A percentile compares a stretch with the other conserved stretches of the same genome.
Conservation (phyloP, 2,113 vertebrate species). For the Plecotus auritus region DNA sequence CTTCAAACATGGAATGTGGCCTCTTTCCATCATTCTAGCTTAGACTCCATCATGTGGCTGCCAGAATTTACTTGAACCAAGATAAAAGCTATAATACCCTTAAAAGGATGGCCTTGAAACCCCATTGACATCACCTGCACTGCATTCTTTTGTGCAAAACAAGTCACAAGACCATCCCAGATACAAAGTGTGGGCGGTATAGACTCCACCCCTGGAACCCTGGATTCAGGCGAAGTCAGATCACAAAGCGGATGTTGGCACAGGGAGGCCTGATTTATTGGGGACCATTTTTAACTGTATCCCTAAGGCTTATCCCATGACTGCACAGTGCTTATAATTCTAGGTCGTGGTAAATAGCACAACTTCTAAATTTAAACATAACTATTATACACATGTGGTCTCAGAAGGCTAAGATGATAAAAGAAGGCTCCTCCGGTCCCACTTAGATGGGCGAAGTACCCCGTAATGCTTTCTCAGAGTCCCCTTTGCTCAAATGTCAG, state of each 20-base stretch:
- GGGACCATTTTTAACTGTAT: background rate
- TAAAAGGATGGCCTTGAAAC: background rate
- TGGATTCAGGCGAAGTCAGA: background rate
- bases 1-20: background rate
- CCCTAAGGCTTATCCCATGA: background rate
- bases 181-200: no score
- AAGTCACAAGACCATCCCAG: background rate
- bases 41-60: background rate
- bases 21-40: background rate
- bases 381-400: rapidly evolving
- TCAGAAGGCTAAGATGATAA: background rate
- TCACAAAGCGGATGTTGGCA: background rate
- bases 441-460: rapidly evolving
- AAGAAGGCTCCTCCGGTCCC: background rate
- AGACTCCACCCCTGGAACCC: background rate
- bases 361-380: background rate
- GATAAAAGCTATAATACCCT: background rate
- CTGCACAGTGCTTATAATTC: background rate
- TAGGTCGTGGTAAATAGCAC: background rate
- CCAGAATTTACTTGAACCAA: background rate
- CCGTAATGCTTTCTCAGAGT: background rate
- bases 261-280: background rate
- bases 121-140: no score
- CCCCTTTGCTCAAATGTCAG: background rate
- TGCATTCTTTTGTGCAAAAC: background rate